Evolutionary conservation across 2,888 invertebrate species (phyloP).

Genomic region (Cremastinae sp.): DNA sequence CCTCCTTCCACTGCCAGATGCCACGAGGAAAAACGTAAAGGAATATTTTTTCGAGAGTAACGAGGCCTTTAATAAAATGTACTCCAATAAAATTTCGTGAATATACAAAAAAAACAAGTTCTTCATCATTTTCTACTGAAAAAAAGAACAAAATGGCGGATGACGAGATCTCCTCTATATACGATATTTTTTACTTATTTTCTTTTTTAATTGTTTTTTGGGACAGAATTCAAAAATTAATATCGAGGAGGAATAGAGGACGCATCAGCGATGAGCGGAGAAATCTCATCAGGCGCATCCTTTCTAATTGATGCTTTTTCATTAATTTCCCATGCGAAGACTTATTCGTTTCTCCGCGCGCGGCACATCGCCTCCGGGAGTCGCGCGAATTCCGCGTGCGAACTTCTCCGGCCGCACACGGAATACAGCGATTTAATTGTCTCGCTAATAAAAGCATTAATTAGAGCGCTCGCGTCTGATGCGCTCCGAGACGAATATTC

Average conservation of each 20-base stretch:
- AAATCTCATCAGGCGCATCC: conserved; percentile 58
- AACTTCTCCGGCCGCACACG: conserved; percentile 45
- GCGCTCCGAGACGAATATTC: conserved; percentile 55
- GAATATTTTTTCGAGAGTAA: not conserved
- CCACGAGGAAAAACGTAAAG: not conserved
- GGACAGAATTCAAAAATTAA: not conserved
- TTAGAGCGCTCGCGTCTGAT: conserved; percentile 55
- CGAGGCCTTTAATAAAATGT: no score
- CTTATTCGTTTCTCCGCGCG: conserved; percentile 47
- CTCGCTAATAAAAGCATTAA: conserved; percentile 64
- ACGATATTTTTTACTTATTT: no score
- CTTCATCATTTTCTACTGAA: no score
- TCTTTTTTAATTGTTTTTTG: no score
- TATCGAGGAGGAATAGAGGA: conserved; percentile 17
- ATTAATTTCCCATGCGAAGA: conserved; percentile 65
- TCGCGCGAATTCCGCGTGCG: conserved; percentile 58
- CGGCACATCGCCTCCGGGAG: conserved; percentile 45
- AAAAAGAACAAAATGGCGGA: not conserved
- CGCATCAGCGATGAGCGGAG: conserved; percentile 56
- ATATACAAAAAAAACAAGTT: no score
- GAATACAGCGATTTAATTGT: conserved; percentile 65
- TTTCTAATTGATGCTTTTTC: conserved; percentile 64
- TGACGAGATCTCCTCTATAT: no score
- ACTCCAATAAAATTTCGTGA: no score
- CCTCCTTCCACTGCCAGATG: not conserved